Base-by-base conservation (phyloP, 1,140 invertebrate genomes). In the Lordiphosa mommai region DNA sequence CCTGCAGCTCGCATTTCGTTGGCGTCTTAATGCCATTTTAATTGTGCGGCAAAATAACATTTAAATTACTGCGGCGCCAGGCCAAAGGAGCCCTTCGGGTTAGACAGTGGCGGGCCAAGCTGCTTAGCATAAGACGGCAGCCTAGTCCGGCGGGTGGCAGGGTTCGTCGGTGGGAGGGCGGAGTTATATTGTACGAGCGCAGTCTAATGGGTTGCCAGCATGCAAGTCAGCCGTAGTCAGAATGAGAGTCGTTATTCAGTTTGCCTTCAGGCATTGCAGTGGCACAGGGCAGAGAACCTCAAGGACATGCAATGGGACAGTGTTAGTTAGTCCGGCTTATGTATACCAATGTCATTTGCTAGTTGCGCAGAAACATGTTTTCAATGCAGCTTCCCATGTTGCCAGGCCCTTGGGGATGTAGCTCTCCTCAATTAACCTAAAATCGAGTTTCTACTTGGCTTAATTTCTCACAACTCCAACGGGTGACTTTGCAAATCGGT, bases 11-110 rank as follows among this genome's bases (percentile, higher is more conserved):
- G 41, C 64, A 69, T 68, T 69, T 69, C 30, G 36, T 36, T 52
- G 60, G 60, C 52, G 53, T 61, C 61, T 76, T 82, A 82, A 82
- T 82, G 67, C 61, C 58, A 55, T 72, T 82, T 82, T 82, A 82
- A 82, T 82, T 84, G 76, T 72, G 67, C 77, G 53, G 77, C 47
- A 59, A 64, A 76, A 82, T 68, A 82, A 82, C 77, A 84, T 82
- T 82, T 84, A 76, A 82, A 82, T 84, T 76, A 82, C 71, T 72
- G 55, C 72, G 66, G 77, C 67, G 72, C 61, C 66, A 76, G 76
- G 38, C 29, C 33, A 36, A 69, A 50, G 33, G 37, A 46, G 40
- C 16, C 32, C 43, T 50, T 36, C 29, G 46, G n/a, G 14, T 34
- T 30, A 70, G 66, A 64, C 60, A 68, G 40, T 20, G 33, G 63